phyloP scores from a whole-genome alignment of 2,797 vertebrate genomes.

The Pangasius larnaudii region DNA sequence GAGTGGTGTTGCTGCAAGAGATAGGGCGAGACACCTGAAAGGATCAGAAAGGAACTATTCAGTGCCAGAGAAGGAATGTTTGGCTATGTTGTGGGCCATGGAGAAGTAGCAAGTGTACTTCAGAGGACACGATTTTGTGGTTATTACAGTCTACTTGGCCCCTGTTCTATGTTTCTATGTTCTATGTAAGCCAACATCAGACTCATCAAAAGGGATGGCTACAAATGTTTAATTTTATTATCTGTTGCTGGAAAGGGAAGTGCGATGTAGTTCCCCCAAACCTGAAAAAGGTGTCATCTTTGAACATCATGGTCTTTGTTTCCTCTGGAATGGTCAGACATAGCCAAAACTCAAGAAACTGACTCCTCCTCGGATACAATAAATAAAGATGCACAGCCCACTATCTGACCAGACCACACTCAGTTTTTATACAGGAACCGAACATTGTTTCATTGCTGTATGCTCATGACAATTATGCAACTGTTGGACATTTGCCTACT shows the following conservation, averaged over 20 bases:
- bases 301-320: not conserved
- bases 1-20: not conserved
- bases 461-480: not conserved
- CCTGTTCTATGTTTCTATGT: too few species aligned
- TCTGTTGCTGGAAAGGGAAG: too few species aligned
- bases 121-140: not conserved
- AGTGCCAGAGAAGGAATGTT: not conserved
- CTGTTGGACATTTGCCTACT: too few species aligned
- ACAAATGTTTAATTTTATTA: too few species aligned
- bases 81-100: too few species aligned
- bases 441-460: not conserved
- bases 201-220: too few species aligned
- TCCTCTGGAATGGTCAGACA: too few species aligned
- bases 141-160: too few species aligned
- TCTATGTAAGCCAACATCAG: too few species aligned
- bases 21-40: too few species aligned
- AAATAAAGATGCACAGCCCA: too few species aligned
- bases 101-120: not conserved
- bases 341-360: not conserved
- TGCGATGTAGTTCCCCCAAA: not conserved
- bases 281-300: not conserved
- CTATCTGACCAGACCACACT: not conserved
- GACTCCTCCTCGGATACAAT: not conserved
- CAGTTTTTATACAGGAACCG: not conserved
- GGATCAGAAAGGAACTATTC: not conserved